Base-by-base conservation (phyloP, 2,888 invertebrate genomes). In the Ochropleura leucogaster region DNA sequence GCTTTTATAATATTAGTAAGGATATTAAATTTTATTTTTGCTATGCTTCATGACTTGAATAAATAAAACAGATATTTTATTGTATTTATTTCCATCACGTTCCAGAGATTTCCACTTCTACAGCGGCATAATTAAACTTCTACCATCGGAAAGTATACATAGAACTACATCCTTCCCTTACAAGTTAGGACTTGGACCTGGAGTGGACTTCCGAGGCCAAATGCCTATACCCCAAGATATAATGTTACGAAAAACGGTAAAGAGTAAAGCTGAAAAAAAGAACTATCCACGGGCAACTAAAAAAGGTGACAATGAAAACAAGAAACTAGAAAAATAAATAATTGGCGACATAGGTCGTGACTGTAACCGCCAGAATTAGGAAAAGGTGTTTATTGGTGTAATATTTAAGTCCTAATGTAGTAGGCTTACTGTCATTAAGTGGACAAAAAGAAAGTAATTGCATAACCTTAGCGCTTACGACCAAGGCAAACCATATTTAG, bases 31-130 rank as follows among this genome's bases (percentile, higher is more conserved):
- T 2, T 30, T 30, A 30, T 30, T 30, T 30, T n/a, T n/a, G n/a
- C n/a, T n/a, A n/a, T n/a, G n/a, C n/a, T n/a, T n/a, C n/a, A n/a
- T 30, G 30, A 30, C 1, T 30, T 30, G 30, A 30, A 30, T 30
- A 30, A 30, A 30, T 30, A 30, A 30, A 30, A 30, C 30, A 30
- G 30, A 30, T 30, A 30, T 2, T 30, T 30, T 2, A 30, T 30
- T 30, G 30, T 30, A 30, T n/a, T 60, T 44, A 46, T 47, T 53
- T 49, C 44, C n/a, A 1, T 55, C 8, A 44, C 1, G 44, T 83
- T 84, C 4, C 84, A 90, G 90, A 71, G 90, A 90, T 57, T 80
- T 85, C 40, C 91, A 91, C 57, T 91, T 91, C 79, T 88, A 87
- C 79, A 89, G 85, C 9, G 74, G 80, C 7, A 42, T 49, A 1